These are phyloP conservation scores for Chalcosyrphus nemorum DNA, from an alignment of 2,888 invertebrate genomes.

Conservation along the genomic window DNA sequence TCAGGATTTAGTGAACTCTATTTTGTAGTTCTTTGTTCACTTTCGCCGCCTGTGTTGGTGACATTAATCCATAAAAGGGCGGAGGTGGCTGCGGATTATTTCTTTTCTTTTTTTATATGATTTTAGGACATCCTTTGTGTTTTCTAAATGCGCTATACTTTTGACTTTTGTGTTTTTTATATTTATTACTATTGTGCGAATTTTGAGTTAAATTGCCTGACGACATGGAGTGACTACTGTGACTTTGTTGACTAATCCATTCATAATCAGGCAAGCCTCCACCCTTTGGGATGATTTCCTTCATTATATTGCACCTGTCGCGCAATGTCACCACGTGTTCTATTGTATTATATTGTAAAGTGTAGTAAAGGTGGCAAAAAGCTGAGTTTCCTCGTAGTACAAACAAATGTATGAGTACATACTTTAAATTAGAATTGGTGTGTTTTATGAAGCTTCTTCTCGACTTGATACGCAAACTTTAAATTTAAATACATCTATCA, in stretches of 20 bases:
- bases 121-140: not conserved
- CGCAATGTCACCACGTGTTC: slow-evolving; percentile 10
- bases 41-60: slow-evolving; percentile 4
- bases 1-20: not conserved
- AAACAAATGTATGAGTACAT: no score
- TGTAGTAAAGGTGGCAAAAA: no score
- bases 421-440: no score
- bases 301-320: not conserved
- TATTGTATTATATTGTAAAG: not conserved
- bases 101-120: not conserved
- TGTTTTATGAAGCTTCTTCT: no score
- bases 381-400: no score
- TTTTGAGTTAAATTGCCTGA: not conserved
- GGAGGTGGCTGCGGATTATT: slow-evolving; percentile 26
- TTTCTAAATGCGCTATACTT: not conserved
- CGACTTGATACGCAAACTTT: no score
- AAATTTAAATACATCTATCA: no score
- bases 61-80: slow-evolving; percentile 58
- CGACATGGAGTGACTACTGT: no score
- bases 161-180: not conserved
- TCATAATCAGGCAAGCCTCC: not conserved
- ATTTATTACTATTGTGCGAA: not conserved
- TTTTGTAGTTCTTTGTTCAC: slow-evolving; percentile 48
- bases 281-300: not conserved
- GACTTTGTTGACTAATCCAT: not conserved